Conservation (phyloP, 1,140 invertebrate species). For the Drosophila simulans region DNA sequence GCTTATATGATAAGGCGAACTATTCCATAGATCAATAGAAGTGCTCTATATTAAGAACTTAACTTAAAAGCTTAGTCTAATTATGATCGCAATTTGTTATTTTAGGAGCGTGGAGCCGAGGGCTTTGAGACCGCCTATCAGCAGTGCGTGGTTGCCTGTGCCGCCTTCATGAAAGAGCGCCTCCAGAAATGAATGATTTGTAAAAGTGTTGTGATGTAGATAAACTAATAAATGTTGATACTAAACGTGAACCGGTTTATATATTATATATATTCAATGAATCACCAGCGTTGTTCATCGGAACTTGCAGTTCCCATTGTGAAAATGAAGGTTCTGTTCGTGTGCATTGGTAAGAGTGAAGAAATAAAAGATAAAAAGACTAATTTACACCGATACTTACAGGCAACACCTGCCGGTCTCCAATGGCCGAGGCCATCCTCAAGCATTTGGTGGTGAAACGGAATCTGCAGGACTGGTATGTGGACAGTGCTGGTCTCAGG, state of each 20-base stretch:
- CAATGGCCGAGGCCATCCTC: slow-evolving; percentile 96
- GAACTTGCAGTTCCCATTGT: slow-evolving; percentile 25
- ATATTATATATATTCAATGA: slow-evolving; percentile 15
- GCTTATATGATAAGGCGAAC: too few relatives aligned
- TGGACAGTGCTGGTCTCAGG: slow-evolving; percentile 94
- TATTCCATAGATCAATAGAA: too few relatives aligned
- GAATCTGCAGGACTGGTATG: slow-evolving; percentile 89
- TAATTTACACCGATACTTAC: background rate
- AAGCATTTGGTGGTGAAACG: slow-evolving; percentile 88
- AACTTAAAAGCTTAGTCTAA: background rate
- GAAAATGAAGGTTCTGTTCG: slow-evolving; percentile 73
- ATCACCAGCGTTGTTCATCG: slow-evolving; percentile 13
- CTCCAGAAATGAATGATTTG: slow-evolving; percentile 37
- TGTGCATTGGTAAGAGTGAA: slow-evolving; percentile 71
- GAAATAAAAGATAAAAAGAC: slow-evolving; percentile 3
- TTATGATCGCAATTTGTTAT: slow-evolving; percentile 33
- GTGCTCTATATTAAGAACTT: too few relatives aligned
- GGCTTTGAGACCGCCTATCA: slow-evolving; percentile 91
- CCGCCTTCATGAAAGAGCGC: slow-evolving; percentile 87
- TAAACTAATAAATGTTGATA: slow-evolving; percentile 32
- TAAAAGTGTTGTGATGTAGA: slow-evolving; percentile 24
- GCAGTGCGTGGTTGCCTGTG: slow-evolving; percentile 89
- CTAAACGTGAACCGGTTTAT: slow-evolving; percentile 39
- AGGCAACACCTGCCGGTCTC: slow-evolving; percentile 97
- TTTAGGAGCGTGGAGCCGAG: slow-evolving; percentile 87